phyloP scores from a whole-genome alignment of 2,888 invertebrate species.

The Agrotis exclamationis region DNA sequence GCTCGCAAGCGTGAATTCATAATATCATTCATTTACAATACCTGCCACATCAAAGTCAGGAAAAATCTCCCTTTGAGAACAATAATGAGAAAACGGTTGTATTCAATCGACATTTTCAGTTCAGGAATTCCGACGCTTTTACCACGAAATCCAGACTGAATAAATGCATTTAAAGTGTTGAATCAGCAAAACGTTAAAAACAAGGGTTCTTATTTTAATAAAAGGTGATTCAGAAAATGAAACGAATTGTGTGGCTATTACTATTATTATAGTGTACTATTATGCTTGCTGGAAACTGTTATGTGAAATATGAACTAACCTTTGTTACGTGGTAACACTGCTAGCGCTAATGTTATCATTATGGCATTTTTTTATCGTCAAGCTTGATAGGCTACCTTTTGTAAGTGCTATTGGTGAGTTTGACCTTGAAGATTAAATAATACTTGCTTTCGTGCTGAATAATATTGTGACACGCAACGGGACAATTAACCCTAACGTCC shows the following conservation, averaged over 20 bases:
- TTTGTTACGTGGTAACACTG: conserved; percentile 45
- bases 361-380: conserved; percentile 33
- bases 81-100: conserved; percentile 8
- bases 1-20: background rate
- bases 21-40: background rate
- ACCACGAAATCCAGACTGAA: background rate
- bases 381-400: conserved; percentile 27
- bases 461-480: conserved; percentile 20
- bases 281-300: conserved; percentile 53
- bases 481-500: conserved; percentile 4
- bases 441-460: background rate
- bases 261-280: background rate
- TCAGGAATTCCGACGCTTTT: conserved; percentile 11
- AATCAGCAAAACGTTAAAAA: background rate
- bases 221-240: conserved; percentile 25
- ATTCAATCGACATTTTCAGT: background rate
- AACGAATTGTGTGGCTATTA: conserved; percentile 20
- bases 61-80: background rate
- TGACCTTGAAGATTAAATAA: conserved; percentile 42
- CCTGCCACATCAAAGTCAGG: background rate
- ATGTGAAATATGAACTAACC: conserved; percentile 57
- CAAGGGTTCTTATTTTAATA: conserved; percentile 14
- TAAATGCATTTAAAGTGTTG: conserved; percentile 1
- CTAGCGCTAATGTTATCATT: conserved; percentile 41
- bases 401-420: conserved; percentile 1